Base-by-base conservation (phyloP, 2,113 vertebrate species). In the Notiomystis cincta region DNA sequence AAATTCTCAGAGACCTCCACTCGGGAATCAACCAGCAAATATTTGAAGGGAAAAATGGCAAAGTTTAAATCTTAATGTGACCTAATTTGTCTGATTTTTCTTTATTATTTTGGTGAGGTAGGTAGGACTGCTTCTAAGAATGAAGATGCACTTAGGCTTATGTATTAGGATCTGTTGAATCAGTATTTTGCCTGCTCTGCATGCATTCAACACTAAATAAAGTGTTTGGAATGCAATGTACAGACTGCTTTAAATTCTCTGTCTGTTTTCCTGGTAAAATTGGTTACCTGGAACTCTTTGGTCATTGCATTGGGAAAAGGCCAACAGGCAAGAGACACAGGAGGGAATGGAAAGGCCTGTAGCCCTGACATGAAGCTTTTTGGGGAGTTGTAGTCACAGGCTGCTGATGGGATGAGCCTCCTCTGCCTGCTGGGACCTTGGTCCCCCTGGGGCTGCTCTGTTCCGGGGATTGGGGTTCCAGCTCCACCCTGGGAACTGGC, bases 381-480 rank as follows among this genome's bases (percentile, higher is more conserved):
- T 50, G 11, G 22, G 11, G 9, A 30, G 15, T 1, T 81, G 33
- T 19, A 30, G 27, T 16, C 4, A 8, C 3, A 3, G 22, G 18
- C 24, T 69, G 35, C 27, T 62, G 48, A 15, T 62, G 31, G 25
- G 25, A 54, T 54, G 47, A 69, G 40, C 25, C 47, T 61, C 4
- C 21, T 76, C 54, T 69, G 30, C n/a, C 21, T 61, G 54, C 25
- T 69, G 14, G 4, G n/a, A 25, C 31, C n/a, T 62, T 54, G 47
- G 51, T 61, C 6, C 1, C 7, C 24, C 18, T 33, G 27, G 15
- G 9, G 13, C 48, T 24, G 22, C 18, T 70, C 22, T 22, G 7
- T 28, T 83, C 31, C 18, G 0, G 0, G 10, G 8, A 16, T 0
- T 35, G 27, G 19, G 10, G 4, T 70, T 5, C 27, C 3, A 2